Evolutionary conservation across 1,140 invertebrate species (phyloP).

Genomic region (Meloidogyne hapla): DNA sequence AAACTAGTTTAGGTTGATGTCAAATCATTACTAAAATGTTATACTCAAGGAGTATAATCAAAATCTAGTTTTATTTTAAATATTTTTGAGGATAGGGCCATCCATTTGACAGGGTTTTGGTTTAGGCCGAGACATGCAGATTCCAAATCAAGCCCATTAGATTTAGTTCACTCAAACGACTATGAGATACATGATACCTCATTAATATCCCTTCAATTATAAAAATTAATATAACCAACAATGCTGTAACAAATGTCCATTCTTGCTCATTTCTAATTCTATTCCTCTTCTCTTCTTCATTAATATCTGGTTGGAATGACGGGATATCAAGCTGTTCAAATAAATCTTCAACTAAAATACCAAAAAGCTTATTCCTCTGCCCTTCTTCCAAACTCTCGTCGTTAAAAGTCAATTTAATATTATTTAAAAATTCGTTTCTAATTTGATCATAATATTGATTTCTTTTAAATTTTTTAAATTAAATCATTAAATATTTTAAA

Average conservation of each 20-base stretch:
- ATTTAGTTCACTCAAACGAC: too few relatives aligned
- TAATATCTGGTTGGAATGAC: background rate
- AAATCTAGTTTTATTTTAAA: too few relatives aligned
- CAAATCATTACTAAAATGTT: too few relatives aligned
- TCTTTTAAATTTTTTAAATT: background rate
- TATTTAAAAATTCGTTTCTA: conserved; percentile 3
- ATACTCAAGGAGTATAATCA: too few relatives aligned
- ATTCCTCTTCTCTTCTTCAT: background rate
- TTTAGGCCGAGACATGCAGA: too few relatives aligned
- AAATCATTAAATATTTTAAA: background rate
- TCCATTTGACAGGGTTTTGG: too few relatives aligned
- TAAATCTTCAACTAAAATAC: conserved; percentile 17
- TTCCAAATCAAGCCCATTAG: too few relatives aligned
- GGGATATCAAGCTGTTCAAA: conserved; percentile 12
- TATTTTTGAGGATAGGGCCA: too few relatives aligned
- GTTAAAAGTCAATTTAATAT: conserved; percentile 14
- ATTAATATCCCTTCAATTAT: too few relatives aligned
- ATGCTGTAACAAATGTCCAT: conserved; percentile 25
- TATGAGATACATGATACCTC: too few relatives aligned
- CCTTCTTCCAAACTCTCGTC: conserved; percentile 9
- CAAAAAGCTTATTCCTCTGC: background rate
- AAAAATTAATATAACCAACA: background rate
- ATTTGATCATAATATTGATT: background rate
- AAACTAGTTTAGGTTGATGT: too few relatives aligned
- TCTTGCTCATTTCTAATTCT: background rate